A percentile compares a stretch with the other conserved stretches of the same genome.
phyloP scores from a whole-genome alignment of 2,113 vertebrate genomes.

The Gnathonemus echidnorhynchus region DNA sequence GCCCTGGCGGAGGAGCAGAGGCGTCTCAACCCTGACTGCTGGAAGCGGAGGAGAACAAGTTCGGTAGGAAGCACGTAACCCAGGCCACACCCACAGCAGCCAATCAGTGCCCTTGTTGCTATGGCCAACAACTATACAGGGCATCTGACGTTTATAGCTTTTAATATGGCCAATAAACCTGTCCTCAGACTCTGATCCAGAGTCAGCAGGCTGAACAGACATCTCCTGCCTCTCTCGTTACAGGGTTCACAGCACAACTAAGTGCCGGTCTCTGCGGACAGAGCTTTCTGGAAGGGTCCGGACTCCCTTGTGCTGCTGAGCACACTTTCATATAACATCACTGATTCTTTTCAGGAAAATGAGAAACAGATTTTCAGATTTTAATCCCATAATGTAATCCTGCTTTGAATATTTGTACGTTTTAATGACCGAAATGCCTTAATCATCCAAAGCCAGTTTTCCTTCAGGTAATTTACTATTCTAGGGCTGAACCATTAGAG shows the following conservation, averaged over 20 bases:
- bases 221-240: slow-evolving; percentile 21
- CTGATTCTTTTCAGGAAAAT: background rate
- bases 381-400: slow-evolving; percentile 44
- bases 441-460: slow-evolving; percentile 71
- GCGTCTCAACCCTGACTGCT: slow-evolving; percentile 96
- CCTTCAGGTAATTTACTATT: slow-evolving; percentile 75
- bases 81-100: background rate
- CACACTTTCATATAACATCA: background rate
- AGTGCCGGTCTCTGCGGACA: slow-evolving; percentile 33
- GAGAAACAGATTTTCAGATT: background rate
- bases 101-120: background rate
- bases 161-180: background rate
- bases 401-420: slow-evolving; percentile 50
- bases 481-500: slow-evolving; percentile 80
- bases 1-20: slow-evolving; percentile 98
- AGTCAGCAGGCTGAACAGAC: background rate
- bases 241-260: slow-evolving; percentile 94
- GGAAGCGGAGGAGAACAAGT: slow-evolving; percentile 99
- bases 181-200: background rate
- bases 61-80: slow-evolving; percentile 63
- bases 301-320: background rate
- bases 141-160: background rate
- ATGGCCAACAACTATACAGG: background rate
- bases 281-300: background rate
- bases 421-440: slow-evolving; percentile 86